A percentile compares a stretch with the other conserved stretches of the same genome.
Evolutionary conservation across 1,140 invertebrate species (phyloP).

Genomic region (Orchesella cincta): DNA sequence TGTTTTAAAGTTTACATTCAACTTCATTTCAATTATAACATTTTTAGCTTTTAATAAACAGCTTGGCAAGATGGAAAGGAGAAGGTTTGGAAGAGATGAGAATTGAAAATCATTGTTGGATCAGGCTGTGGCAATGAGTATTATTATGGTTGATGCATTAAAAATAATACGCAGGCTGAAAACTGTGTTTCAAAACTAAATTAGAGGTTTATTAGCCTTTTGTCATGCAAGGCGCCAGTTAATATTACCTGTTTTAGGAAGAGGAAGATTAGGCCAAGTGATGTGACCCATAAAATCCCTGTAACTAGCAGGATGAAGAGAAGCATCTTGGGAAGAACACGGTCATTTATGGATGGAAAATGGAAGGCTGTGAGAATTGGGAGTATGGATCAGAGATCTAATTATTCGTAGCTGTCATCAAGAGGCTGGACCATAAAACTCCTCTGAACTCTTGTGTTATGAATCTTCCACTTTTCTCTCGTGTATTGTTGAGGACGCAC

Average conservation of each 20-base stretch:
- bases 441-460: no score
- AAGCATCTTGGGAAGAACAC: slow-evolving; percentile 10
- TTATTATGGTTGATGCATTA: no score
- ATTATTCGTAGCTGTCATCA: not conserved
- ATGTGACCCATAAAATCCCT: slow-evolving; percentile 15
- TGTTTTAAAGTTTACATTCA: no score
- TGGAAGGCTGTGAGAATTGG: not conserved
- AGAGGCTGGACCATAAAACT: slow-evolving; percentile 8
- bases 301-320: slow-evolving; percentile 3
- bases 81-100: no score
- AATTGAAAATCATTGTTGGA: no score
- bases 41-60: no score
- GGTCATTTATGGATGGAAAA: not conserved
- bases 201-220: not conserved
- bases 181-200: not conserved
- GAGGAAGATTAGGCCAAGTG: slow-evolving; percentile 18
- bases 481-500: no score
- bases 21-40: no score
- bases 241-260: slow-evolving; percentile 27
- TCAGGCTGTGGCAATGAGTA: no score
- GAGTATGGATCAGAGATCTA: not conserved
- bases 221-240: slow-evolving; percentile 4
- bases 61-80: no score
- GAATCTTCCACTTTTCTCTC: no score
- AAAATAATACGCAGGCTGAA: no score